Evolutionary conservation across 2,113 vertebrate genomes (phyloP).

Genomic region (Campylomormyrus tamandua): DNA sequence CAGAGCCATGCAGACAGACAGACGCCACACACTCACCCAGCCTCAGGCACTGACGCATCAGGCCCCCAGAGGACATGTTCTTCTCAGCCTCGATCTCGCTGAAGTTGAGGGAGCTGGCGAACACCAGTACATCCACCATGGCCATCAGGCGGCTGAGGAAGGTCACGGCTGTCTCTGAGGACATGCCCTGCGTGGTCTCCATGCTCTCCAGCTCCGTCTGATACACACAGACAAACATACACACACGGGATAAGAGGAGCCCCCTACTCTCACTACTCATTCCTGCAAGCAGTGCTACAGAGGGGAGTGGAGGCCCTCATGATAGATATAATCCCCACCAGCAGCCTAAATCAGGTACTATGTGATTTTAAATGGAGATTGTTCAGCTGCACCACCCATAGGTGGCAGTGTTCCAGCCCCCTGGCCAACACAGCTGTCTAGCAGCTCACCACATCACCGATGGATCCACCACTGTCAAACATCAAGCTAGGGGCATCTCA

Average conservation of each 20-base stretch:
- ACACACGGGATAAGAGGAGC: background rate
- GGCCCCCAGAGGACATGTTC: slow-evolving; percentile 95
- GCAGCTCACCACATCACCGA: background rate
- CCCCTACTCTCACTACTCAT: background rate
- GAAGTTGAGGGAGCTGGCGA: slow-evolving; percentile 96
- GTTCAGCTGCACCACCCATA: background rate
- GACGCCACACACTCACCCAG: slow-evolving; percentile 61
- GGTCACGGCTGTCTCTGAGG: slow-evolving; percentile 86
- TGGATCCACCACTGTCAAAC: background rate
- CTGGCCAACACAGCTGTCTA: background rate
- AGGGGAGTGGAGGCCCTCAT: background rate
- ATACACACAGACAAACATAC: slow-evolving; percentile 29
- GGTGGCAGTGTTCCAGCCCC: background rate
- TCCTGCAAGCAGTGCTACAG: background rate
- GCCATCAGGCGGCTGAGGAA: slow-evolving; percentile 95
- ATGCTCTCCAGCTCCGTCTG: slow-evolving; percentile 89
- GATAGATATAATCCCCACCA: background rate
- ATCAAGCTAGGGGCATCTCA: background rate
- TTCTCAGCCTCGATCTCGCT: slow-evolving; percentile 97
- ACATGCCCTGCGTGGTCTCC: slow-evolving; percentile 96
- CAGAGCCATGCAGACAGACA: background rate
- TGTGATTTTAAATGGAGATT: background rate
- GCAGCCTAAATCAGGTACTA: background rate
- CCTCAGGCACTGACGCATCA: slow-evolving; percentile 94
- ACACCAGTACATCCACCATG: slow-evolving; percentile 93